Percentiles rank a stretch among this genome's conserved stretches.
phyloP scores from a whole-genome alignment of 2,888 invertebrate species.

The Tipula unca region DNA sequence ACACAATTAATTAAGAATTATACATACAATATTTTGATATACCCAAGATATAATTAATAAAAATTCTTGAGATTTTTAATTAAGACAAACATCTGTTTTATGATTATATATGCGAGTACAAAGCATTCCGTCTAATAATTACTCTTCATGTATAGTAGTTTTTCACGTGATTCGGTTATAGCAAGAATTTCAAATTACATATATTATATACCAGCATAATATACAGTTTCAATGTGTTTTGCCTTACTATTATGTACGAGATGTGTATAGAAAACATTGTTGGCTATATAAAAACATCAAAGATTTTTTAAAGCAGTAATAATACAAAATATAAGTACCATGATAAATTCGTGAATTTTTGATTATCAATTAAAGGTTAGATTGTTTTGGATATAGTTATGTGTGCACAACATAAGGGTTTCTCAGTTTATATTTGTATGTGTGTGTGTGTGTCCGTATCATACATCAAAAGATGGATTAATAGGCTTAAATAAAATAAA shows the following conservation, averaged over 20 bases:
- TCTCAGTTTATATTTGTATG: not conserved
- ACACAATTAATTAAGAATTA: not conserved
- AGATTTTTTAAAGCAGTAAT: not conserved
- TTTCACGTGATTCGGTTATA: not conserved
- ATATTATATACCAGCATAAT: not conserved
- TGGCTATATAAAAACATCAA: not conserved
- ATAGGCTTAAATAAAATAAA: not conserved
- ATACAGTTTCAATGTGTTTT: not conserved
- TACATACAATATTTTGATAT: not conserved
- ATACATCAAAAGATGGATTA: not conserved
- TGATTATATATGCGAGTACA: not conserved
- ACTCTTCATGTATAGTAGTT: not conserved
- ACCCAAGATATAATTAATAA: not conserved
- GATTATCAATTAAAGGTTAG: not conserved
- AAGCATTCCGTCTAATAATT: not conserved
- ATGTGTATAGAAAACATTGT: not conserved
- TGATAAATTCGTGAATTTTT: not conserved
- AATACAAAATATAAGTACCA: not conserved
- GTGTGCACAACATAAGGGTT: not conserved
- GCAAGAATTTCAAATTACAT: not conserved
- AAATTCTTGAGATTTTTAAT: not conserved
- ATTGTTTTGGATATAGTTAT: not conserved
- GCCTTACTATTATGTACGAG: not conserved
- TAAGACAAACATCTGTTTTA: constrained; percentile 9
- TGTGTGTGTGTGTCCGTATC: not conserved